Conservation (phyloP, 2,797 vertebrate genomes). For the Fistularia commersonii region DNA sequence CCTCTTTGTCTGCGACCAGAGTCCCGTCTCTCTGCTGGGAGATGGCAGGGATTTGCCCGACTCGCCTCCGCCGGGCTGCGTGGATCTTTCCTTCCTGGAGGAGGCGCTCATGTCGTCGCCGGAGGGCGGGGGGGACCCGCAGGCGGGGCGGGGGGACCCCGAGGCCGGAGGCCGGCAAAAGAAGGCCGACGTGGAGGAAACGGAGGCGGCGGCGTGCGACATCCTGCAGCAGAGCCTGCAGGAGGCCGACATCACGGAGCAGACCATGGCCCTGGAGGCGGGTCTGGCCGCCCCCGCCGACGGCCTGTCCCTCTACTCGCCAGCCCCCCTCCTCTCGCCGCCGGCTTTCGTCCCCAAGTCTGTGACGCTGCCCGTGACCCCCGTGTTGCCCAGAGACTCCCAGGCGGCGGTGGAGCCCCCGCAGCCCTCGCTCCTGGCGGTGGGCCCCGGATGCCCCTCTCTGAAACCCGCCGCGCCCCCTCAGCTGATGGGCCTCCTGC, state of each 20-base stretch:
- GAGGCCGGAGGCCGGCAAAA: constrained; percentile 52
- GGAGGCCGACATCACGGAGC: constrained; percentile 82
- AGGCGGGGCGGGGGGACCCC: constrained; percentile 30
- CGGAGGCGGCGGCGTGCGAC: constrained; percentile 74
- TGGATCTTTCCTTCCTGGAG: constrained; percentile 82
- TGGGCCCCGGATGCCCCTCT: constrained; percentile 77
- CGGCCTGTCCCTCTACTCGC: constrained; percentile 68
- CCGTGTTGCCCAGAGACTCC: constrained; percentile 72
- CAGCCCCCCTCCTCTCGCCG: constrained; percentile 56
- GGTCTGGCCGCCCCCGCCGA: constrained; percentile 66
- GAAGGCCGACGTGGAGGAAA: constrained; percentile 57
- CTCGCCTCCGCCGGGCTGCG: constrained; percentile 72
- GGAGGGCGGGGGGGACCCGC: constrained; percentile 52
- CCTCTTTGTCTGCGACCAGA: constrained; percentile 51
- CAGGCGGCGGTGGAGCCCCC: constrained; percentile 79
- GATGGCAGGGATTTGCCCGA: constrained; percentile 71
- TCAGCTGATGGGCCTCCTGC: constrained; percentile 78
- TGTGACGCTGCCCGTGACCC: constrained; percentile 56
- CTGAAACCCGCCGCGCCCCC: constrained; percentile 75
- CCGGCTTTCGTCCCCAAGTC: constrained; percentile 65
- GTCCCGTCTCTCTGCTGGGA: constrained; percentile 78
- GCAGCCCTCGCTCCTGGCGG: constrained; percentile 77
- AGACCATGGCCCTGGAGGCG: constrained; percentile 79
- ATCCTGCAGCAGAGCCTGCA: constrained; percentile 82
- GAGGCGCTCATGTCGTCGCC: constrained; percentile 78